Conservation (phyloP, 2,797 vertebrate genomes). For the Propithecus perrieri region DNA sequence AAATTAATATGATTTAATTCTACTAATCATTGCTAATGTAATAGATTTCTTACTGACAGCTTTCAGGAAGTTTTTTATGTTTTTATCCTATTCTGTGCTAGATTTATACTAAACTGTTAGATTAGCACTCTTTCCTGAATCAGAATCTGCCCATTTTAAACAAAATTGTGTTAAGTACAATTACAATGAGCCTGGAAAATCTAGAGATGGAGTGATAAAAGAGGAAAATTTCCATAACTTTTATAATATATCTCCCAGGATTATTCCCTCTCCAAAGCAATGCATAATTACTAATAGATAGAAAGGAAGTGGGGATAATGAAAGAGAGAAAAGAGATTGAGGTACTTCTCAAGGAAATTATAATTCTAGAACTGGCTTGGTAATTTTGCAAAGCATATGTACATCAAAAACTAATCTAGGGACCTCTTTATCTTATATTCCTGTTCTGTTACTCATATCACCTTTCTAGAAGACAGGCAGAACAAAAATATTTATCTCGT, state of each 20-base stretch:
- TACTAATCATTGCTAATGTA: not conserved
- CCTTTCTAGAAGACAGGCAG: not conserved
- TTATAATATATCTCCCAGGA: not conserved
- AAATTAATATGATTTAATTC: not conserved
- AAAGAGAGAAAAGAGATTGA: not conserved
- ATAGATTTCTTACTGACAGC: not conserved
- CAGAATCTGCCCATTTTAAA: not conserved
- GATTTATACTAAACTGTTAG: not conserved
- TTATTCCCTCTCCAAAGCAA: not conserved
- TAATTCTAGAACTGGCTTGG: not conserved
- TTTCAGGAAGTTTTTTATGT: not conserved
- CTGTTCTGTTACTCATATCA: not conserved
- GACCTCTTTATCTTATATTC: not conserved
- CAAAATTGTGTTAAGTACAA: not conserved
- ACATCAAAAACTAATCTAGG: not conserved
- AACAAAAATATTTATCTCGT: not conserved
- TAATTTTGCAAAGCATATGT: not conserved
- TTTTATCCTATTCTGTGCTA: not conserved
- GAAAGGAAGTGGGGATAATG: not conserved
- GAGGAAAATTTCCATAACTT: not conserved
- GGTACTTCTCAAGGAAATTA: not conserved
- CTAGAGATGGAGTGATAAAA: not conserved
- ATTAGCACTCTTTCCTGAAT: not conserved
- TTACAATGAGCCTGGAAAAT: not conserved
- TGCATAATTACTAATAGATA: not conserved